These are phyloP conservation scores for Nothocercus nigrocapillus DNA, from an alignment of 2,113 vertebrate species.

Conservation along the genomic window DNA sequence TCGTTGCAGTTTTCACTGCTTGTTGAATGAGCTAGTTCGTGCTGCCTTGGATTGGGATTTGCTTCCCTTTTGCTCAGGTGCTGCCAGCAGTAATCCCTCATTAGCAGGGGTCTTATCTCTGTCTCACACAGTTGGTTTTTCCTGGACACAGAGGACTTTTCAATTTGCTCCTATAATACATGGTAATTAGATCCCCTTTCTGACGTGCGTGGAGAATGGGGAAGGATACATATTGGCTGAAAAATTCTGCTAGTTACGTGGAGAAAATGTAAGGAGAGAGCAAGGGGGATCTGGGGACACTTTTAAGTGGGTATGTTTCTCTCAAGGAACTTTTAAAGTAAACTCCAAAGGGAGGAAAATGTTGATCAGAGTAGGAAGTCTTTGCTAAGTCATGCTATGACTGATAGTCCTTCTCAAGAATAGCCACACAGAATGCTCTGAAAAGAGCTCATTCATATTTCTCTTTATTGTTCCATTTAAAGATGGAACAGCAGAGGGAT, in stretches of 20 bases:
- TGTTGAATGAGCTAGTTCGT: neutral
- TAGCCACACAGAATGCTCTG: neutral
- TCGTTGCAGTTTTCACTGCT: accelerated
- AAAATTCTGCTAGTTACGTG: neutral
- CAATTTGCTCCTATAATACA: neutral
- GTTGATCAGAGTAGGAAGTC: neutral
- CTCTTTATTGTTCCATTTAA: too few relatives aligned
- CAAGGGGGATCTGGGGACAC: neutral
- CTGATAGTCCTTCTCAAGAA: neutral
- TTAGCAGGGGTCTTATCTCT: too few relatives aligned
- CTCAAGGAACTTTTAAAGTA: neutral
- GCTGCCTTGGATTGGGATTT: neutral
- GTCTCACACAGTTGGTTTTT: neutral
- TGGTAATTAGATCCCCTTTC: neutral
- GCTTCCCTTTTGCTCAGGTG: neutral
- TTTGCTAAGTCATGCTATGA: neutral
- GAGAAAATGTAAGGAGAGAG: neutral
- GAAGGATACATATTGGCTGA: neutral
- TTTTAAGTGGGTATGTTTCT: neutral
- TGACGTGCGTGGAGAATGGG: neutral
- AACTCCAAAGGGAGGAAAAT: neutral
- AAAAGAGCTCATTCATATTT: neutral
- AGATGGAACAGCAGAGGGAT: neutral
- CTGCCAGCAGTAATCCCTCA: neutral
- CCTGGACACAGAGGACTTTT: neutral